These are phyloP conservation scores for Anaspis maculata DNA, from an alignment of 2,888 invertebrate genomes.

Conservation along the genomic window DNA sequence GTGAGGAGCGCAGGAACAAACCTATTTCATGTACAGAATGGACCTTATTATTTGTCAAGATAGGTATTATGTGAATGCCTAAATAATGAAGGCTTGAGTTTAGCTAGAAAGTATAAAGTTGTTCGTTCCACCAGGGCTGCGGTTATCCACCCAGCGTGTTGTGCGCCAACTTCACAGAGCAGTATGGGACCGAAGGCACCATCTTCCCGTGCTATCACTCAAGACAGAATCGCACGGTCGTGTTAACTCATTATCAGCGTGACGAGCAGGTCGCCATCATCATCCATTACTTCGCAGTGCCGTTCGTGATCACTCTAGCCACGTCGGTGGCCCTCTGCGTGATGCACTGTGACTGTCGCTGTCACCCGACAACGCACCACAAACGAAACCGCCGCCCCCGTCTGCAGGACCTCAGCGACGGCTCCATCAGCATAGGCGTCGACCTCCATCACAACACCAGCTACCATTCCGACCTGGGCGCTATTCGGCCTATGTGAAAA, in stretches of 20 bases:
- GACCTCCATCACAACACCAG: constrained; percentile 50
- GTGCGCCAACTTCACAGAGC: constrained; percentile 66
- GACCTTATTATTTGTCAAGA: too few relatives aligned
- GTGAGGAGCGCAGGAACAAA: too few relatives aligned
- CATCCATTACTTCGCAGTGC: constrained; percentile 75
- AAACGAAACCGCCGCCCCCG: constrained; percentile 57
- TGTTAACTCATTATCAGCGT: constrained; percentile 74
- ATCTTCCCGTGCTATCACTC: constrained; percentile 62
- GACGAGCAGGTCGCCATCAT: constrained; percentile 76
- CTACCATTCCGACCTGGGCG: constrained; percentile 38
- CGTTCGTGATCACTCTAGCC: constrained; percentile 74
- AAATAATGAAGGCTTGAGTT: too few relatives aligned
- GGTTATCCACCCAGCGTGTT: constrained; percentile 72
- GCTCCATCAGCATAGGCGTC: constrained; percentile 63
- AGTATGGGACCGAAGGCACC: constrained; percentile 61
- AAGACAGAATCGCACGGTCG: constrained; percentile 71
- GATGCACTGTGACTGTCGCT: constrained; percentile 80
- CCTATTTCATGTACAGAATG: too few relatives aligned
- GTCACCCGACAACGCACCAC: constrained; percentile 56
- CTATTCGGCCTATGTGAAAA: constrained; percentile 37
- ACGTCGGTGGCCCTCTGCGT: constrained; percentile 79
- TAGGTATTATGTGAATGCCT: too few relatives aligned
- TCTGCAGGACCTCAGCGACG: constrained; percentile 56
- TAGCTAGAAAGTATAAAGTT: too few relatives aligned
- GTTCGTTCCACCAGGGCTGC: too few relatives aligned